Base-by-base conservation (phyloP, 1,140 invertebrate species). In the Mizuhopecten yessoensis region DNA sequence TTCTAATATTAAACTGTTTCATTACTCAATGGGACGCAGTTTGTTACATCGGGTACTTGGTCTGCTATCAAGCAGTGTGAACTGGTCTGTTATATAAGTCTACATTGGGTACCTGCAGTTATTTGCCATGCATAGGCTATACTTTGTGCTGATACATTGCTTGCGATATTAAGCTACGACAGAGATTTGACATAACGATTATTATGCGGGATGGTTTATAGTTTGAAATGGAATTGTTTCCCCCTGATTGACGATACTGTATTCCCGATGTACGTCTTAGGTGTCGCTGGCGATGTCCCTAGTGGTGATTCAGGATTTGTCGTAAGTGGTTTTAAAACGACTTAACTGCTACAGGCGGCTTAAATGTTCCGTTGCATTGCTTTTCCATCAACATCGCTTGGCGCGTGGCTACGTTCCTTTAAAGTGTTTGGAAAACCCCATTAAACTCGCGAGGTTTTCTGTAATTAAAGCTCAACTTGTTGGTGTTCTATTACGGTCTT, bases 281-380 rank as follows among this genome's bases (percentile, higher is more conserved):
- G n/a, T 75, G 17, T 75, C 57, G 11, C 1, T 75, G 0, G n/a
- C n/a, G n/a, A 75, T 29, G 11, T 75, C 57, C 57, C 23, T n/a
- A 17, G 23, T 29, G 45, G 45, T 49, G 45, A 17, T 49, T 49
- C 45, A 20, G 45, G n/a, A 29, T 29, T 29, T 75, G 57, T 75
- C n/a, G 23, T 75, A n/a, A 75, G 57, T 75, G 57, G 23, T 75
- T 75, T 75, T 75, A n/a, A 75, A 75, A 75, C n/a, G 57, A 75
- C 29, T 75, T 75, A 17, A n/a, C 57, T 29, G 57, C 57, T 29
- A n/a, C 57, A n/a, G 29, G 57, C 57, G 57, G n/a, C 57, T 75
- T 75, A 29, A 29, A 29, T 75, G 57, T 75, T 75, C 57, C n/a
- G 57, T 17, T 1, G 11, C n/a, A 29, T 29, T 75, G 57, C 23